Evolutionary conservation across 2,797 vertebrate species (phyloP).

Genomic region (Capromys pilorides): DNA sequence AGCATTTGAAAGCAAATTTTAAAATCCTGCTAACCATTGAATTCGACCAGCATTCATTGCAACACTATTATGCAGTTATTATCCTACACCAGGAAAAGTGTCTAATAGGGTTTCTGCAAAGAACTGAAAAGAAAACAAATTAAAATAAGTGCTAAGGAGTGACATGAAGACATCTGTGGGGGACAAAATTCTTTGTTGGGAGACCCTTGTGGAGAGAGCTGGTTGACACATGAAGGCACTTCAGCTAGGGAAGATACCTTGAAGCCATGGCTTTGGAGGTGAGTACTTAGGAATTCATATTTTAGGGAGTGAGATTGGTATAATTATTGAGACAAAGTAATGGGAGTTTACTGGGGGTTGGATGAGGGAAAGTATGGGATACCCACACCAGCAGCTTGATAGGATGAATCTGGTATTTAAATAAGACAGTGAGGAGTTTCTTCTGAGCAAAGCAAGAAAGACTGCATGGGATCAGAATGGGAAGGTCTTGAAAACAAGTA

Average conservation of each 20-base stretch:
- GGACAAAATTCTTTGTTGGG: slow-evolving; percentile 22
- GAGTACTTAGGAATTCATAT: slow-evolving; percentile 43
- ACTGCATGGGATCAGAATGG: background rate
- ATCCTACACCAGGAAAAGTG: slow-evolving; percentile 57
- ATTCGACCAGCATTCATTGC: slow-evolving; percentile 45
- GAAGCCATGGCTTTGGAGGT: slow-evolving; percentile 73
- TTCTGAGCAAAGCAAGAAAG: background rate
- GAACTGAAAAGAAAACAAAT: slow-evolving; percentile 2
- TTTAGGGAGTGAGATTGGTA: background rate
- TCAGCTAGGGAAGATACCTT: slow-evolving; percentile 48
- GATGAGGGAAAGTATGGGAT: background rate
- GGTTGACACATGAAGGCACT: slow-evolving; percentile 62
- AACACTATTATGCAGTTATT: slow-evolving; percentile 42
- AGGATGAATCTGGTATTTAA: background rate
- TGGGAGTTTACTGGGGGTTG: background rate
- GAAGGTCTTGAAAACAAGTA: slow-evolving; percentile 14
- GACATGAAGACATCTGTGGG: slow-evolving; percentile 56
- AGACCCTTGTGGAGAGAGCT: slow-evolving; percentile 57
- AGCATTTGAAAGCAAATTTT: slow-evolving; percentile 52
- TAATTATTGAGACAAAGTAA: slow-evolving; percentile 19
- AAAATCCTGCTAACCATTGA: slow-evolving; percentile 40
- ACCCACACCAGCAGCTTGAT: background rate
- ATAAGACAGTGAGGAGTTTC: background rate
- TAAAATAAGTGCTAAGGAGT: slow-evolving; percentile 39
- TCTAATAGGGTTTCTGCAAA: slow-evolving; percentile 46